Evolutionary conservation across 2,797 vertebrate genomes (phyloP).

Genomic region (Linurgus olivaceus): DNA sequence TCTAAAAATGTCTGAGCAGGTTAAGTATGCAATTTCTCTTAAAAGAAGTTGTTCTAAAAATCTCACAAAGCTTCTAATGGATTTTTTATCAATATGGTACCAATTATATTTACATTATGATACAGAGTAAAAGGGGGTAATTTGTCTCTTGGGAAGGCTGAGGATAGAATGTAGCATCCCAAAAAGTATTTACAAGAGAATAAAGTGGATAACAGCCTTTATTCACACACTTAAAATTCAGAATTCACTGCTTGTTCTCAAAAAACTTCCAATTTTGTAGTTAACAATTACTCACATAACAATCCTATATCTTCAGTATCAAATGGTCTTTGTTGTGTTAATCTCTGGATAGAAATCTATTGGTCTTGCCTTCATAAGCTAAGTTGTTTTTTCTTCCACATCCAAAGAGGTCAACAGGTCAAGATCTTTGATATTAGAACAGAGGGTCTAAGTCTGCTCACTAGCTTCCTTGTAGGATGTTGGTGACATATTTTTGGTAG

Average conservation of each 20-base stretch:
- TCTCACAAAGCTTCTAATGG: not conserved
- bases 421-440: not conserved
- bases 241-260: not conserved
- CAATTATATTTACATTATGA: not conserved
- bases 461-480: not conserved
- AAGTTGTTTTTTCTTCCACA: not conserved
- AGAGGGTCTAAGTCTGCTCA: not conserved
- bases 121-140: not conserved
- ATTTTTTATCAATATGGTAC: not conserved
- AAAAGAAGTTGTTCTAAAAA: not conserved
- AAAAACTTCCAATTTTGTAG: not conserved
- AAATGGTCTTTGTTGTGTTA: not conserved
- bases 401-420: not conserved
- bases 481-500: not conserved
- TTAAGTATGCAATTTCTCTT: not conserved
- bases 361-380: not conserved
- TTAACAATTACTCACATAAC: not conserved
- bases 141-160: not conserved
- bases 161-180: not conserved
- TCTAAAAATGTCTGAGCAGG: not conserved
- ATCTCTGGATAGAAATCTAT: not conserved
- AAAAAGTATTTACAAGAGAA: not conserved
- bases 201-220: not conserved
- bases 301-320: not conserved
- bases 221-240: not conserved